Base-by-base conservation (phyloP, 2,797 vertebrate species). In the Typhlichthys subterraneus region DNA sequence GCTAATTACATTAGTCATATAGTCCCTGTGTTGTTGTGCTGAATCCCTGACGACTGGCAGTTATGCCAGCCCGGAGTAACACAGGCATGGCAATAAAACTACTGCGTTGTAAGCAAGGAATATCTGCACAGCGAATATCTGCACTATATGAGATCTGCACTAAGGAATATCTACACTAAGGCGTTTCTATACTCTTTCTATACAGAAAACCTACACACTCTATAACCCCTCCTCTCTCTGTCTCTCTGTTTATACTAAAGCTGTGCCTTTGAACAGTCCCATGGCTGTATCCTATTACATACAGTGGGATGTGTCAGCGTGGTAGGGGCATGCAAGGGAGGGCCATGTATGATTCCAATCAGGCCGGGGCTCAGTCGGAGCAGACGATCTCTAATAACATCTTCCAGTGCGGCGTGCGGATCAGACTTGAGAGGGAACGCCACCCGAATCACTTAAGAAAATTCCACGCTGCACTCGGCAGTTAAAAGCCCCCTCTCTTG, bases 361-460 rank as follows among this genome's bases (percentile, higher is more conserved):
- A 90, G 72, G 79, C 65, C 72, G 70, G 70, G 75, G 51, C 72
- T 65, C 7, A 12, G 63, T 75, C 61, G 2, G 57, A 66, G 81
- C 59, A 29, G 76, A 75, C 52, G 14, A 72, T 75, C 75, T 81
- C 76, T 80, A 86, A 85, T 81, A 86, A 82, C 83, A 69, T 79
- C 65, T 73, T 47, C 33, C 66, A 5, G 56, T 33, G 45, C 49
- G 42, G 59, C 51, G 69, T 67, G 55, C 67, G 67, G 72, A 73
- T 72, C 61, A 57, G 76, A 79, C 74, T 83, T 78, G 77, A 80
- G 86, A 81, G 71, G 72, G 85, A 91, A 93, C 79, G 72, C 76
- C 88, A 89, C 88, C 79, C 88, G 90, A 86, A 91, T 85, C 83
- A 59, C 78, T 86, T 75, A 56, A 67, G 79, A 42, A 90, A 88